Conservation (phyloP, 2,888 invertebrate species). For the Entomobrya proxima region DNA sequence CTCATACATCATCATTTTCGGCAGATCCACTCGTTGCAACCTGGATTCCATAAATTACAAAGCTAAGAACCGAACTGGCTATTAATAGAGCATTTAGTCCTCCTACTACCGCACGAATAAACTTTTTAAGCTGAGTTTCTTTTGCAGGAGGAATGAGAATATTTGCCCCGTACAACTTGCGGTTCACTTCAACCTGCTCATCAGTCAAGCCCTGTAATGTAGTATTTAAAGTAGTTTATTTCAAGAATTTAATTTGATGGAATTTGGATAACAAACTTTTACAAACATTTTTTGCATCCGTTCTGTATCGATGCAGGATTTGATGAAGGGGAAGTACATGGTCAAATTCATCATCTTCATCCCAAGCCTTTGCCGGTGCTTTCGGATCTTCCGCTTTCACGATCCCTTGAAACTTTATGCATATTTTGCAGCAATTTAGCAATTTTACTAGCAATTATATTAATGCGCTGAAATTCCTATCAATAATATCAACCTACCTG, state of each 20-base stretch:
- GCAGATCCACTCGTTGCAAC: constrained; percentile 77
- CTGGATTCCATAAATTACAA: constrained; percentile 78
- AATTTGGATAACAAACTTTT: not conserved
- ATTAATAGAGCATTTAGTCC: constrained; percentile 79
- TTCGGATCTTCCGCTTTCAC: constrained; percentile 58
- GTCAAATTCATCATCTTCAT: constrained; percentile 70
- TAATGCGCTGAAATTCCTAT: not conserved
- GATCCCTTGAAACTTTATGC: constrained; percentile 55
- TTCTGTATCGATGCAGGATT: constrained; percentile 58
- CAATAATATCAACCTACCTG: constrained; percentile 25
- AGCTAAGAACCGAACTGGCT: constrained; percentile 78
- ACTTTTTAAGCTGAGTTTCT: constrained; percentile 80
- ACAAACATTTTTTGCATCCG: constrained; percentile 44
- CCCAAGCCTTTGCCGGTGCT: constrained; percentile 68
- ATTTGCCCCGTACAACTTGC: constrained; percentile 78
- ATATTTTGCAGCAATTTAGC: not conserved
- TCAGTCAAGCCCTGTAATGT: constrained; percentile 78
- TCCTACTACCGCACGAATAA: constrained; percentile 79
- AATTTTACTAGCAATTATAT: not conserved
- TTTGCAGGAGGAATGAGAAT: constrained; percentile 78
- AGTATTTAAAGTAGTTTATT: not conserved
- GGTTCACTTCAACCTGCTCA: constrained; percentile 77
- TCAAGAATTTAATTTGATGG: not conserved
- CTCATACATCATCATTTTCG: constrained; percentile 78
- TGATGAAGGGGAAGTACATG: constrained; percentile 69